phyloP scores from a whole-genome alignment of 2,797 vertebrate species.

The Trichosurus vulpecula region DNA sequence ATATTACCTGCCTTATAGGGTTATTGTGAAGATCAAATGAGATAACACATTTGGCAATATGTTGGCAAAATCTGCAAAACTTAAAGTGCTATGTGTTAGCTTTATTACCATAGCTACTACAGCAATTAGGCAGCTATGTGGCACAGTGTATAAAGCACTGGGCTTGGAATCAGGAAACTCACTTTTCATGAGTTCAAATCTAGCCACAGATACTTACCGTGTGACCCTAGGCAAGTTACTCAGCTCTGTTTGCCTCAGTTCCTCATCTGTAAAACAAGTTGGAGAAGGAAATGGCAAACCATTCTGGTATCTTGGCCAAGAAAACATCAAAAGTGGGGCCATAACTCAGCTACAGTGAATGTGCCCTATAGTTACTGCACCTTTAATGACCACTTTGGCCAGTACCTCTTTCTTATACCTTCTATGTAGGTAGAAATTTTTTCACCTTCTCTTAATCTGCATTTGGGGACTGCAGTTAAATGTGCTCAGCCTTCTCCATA shows the following conservation, averaged over 20 bases:
- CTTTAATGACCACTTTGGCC: not conserved
- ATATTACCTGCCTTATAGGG: not conserved
- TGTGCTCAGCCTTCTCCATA: not conserved
- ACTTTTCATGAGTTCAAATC: not conserved
- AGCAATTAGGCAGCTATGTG: not conserved
- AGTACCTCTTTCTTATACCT: not conserved
- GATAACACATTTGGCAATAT: not conserved
- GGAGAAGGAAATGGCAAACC: not conserved
- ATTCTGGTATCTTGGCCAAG: not conserved
- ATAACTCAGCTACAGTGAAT: not conserved
- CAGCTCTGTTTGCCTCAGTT: not conserved
- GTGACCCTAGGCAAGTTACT: not conserved
- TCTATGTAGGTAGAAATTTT: not conserved
- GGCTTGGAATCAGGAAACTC: not conserved
- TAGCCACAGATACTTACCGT: not conserved
- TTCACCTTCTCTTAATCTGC: not conserved
- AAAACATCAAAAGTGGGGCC: not conserved
- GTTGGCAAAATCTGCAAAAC: not conserved
- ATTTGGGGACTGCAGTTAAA: not conserved
- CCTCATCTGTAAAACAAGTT: not conserved
- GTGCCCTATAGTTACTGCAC: not conserved
- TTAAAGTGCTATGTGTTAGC: not conserved
- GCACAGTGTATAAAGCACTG: not conserved
- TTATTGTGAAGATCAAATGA: not conserved
- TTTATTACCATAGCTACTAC: not conserved